Evolutionary conservation across 2,888 invertebrate species (phyloP), one percentile per base, ranked within the genome.

Genomic region (Spilarctia lutea): DNA sequence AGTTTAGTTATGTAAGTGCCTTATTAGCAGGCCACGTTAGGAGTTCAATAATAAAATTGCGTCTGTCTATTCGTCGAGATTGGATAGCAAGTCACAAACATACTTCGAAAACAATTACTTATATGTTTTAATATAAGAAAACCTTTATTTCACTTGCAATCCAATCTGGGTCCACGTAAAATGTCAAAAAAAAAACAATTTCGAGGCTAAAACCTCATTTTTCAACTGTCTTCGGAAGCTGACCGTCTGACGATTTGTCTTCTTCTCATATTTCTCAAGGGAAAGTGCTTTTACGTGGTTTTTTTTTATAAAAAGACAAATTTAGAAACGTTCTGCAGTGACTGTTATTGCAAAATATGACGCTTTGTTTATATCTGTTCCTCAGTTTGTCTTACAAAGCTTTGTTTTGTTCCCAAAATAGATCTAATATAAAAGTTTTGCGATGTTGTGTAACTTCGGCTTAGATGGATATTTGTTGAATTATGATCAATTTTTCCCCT

Each of bases 261-360:
- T 92, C 85, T 87, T 89, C 89, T 87, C 88, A 88, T 90, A 92
- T 92, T 92, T 91, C 91, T 91, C 90, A 39, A 35, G 91, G 85
- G 81, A 75, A 69, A 71, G 56, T 65, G 75, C 73, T 70, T 78
- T 78, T 78, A 74, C 74, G 75, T 76, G 78, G 72, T 73, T 81
- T 83, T 81, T 83, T 82, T 85, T 80, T 67, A 27, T 42, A 65
- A 65, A 69, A 80, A 82, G 77, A 85, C 81, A 83, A 83, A 85
- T 86, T 81, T 81, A 67, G 77, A 78, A 75, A 72, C 75, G 77
- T 65, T 75, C 71, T 73, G 72, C 30, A 20, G 73, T 45, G 74
- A 76, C 68, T 79, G 77, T 76, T 79, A 74, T 77, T 79, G 76
- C 76, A 72, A 74, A 75, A 79, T 76, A 76, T 75, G 75, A 76